Evolutionary conservation across 1,140 invertebrate species (phyloP).

Genomic region (Drosophila willistoni): DNA sequence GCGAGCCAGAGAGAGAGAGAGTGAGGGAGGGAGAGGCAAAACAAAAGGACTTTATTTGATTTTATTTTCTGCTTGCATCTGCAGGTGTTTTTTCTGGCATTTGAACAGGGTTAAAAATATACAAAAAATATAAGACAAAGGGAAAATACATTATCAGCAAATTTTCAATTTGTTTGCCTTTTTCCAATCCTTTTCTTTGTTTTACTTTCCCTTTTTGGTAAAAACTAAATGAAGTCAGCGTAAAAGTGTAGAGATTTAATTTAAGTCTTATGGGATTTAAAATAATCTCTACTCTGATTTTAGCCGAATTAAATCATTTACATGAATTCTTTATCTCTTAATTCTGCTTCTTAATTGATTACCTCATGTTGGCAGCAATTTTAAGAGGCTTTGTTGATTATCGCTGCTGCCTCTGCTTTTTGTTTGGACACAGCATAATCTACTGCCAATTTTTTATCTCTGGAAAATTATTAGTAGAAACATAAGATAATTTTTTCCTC

Average conservation of each 20-base stretch:
- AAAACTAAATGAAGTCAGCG: constrained; percentile 55
- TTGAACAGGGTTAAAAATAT: constrained; percentile 22
- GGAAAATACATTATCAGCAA: constrained; percentile 44
- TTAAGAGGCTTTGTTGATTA: too few relatives aligned
- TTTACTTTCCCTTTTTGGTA: constrained; percentile 23
- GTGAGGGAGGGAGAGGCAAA: constrained; percentile 24
- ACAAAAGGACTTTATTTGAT: constrained; percentile 46
- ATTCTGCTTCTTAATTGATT: not conserved
- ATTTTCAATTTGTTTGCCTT: constrained; percentile 19
- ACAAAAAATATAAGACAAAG: constrained; percentile 1
- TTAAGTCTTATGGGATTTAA: constrained; percentile 5
- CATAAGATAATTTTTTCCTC: too few relatives aligned
- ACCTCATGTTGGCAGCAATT: not conserved
- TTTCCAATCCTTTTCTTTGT: constrained; percentile 20
- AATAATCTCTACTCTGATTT: not conserved
- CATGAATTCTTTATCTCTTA: not conserved
- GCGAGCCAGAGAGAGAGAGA: not conserved
- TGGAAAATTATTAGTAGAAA: too few relatives aligned
- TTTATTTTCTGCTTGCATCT: constrained; percentile 27
- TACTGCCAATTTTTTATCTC: too few relatives aligned
- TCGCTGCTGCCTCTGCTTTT: too few relatives aligned
- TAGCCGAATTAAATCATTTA: not conserved
- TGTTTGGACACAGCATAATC: too few relatives aligned
- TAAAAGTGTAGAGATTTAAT: constrained; percentile 50
- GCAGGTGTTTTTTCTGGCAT: constrained; percentile 51